Base-by-base conservation (phyloP, 2,888 invertebrate genomes). In the Zaprionus obscuricornis region DNA sequence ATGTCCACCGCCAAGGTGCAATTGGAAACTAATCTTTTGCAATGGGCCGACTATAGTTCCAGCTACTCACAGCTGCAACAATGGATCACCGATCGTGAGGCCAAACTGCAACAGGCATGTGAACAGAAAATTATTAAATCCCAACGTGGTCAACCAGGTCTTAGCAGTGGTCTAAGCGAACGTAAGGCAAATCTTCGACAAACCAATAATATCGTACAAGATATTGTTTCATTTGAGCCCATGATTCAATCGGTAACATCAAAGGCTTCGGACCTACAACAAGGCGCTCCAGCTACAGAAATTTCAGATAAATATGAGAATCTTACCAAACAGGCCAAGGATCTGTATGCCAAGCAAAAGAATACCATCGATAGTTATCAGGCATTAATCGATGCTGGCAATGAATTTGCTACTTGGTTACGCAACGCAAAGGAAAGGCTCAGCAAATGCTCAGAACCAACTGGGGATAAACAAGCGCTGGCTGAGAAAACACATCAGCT, bases 21-120 rank as follows among this genome's bases (percentile, higher is more conserved):
- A 81, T 90, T 98, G 26, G 98, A 98, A 90, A 97, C 97, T 0
- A 95, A 95, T 74, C 91, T 97, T 8, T 91, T 98, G 29, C 97
- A 98, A 92, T 98, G 98, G 98, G 97, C 97, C 4, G 97, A 98
- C 88, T 98, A 97, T 89, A 97, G 96, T 88, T 97, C 97, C 49
- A 97, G 97, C 55, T 97, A 96, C 88, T 94, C 95, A 11, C 97
- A 97, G 88, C 91, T 98, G 16, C 96, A 97, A 85, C 96, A 97
- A 92, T 98, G 98, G 97, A 96, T 98, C 60, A 94, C 94, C 22
- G 98, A 98, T 85, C 93, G 97, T 77, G 97, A 98, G 91, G 96
- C 96, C 3, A 96, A 97, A 90, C 89, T 97, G 39, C 96, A 96
- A 90, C 96, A 97, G 91, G 97, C 96, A 42, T 95, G 95, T 75